Percentiles rank a stretch among this genome's conserved stretches.
These are phyloP conservation scores for Ovibos moschatus DNA, from an alignment of 2,113 vertebrate genomes.

Conservation along the genomic window DNA sequence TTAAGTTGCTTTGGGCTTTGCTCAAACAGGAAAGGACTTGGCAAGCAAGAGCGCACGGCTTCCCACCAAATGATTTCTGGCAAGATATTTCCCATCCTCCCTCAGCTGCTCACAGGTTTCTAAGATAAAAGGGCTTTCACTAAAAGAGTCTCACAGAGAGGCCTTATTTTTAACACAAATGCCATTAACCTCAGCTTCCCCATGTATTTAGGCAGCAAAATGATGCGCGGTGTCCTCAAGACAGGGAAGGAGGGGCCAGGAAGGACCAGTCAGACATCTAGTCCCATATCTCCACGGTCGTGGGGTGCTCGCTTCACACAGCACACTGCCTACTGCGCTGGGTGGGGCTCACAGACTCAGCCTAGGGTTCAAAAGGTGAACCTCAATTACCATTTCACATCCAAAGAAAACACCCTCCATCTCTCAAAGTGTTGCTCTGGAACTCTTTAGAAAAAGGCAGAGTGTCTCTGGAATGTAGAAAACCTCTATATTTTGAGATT, in stretches of 20 bases:
- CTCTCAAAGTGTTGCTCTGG: neutral
- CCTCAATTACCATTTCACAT: neutral
- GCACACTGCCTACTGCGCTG: accelerated
- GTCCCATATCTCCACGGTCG: too few relatives aligned
- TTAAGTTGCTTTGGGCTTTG: neutral
- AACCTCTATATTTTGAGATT: slow-evolving; percentile 37
- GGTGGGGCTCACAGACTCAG: neutral
- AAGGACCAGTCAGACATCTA: neutral
- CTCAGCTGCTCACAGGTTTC: slow-evolving; percentile 1
- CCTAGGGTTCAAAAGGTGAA: neutral
- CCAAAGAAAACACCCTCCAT: neutral
- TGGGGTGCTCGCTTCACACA: neutral
- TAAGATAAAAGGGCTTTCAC: neutral
- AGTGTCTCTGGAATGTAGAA: neutral
- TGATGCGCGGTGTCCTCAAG: neutral
- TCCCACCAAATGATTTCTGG: neutral
- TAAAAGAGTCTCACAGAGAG: neutral
- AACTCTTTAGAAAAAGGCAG: neutral
- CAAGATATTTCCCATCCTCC: neutral
- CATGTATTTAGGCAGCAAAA: neutral
- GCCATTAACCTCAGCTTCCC: neutral
- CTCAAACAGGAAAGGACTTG: neutral
- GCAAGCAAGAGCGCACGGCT: neutral
- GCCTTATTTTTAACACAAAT: slow-evolving; percentile 16
- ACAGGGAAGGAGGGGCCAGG: neutral